Base-by-base conservation (phyloP, 2,113 vertebrate genomes). In the Burhinus oedicnemus region DNA sequence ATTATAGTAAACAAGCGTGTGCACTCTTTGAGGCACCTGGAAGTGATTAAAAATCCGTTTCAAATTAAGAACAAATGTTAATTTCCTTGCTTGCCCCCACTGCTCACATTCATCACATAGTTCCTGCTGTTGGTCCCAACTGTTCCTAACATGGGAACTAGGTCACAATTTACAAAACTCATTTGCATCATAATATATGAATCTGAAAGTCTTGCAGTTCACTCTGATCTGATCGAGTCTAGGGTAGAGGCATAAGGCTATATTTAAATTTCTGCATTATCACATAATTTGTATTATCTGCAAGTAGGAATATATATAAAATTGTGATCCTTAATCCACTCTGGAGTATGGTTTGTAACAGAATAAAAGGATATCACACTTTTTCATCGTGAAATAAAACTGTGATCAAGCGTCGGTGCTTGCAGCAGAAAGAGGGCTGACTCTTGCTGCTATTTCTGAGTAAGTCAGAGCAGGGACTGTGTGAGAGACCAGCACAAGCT, bases 151-250 rank as follows among this genome's bases (percentile, higher is more conserved):
- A 97, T 97, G 96, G 96, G 96, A 97, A 97, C 96, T 97, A 97
- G 97, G 96, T 97, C 97, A 97, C 95, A 96, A 96, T 97, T 95
- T 94, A 92, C 90, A 95, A 96, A 97, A 96, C 96, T 97, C 68
- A 97, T 97, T 97, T 97, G 95, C 97, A 97, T 97, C 74, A 97
- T 93, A 97, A 97, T 94, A 51, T 62, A 76, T n/a, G 81, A 90
- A 87, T 88, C 79, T 89, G 89, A 82, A 89, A 87, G 88, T 92
- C 88, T 75, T 60, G 62, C 87, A 30, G 71, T 49, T 79, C 62
- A 29, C 80, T 88, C 52, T 65, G 84, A 87, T 83, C 77, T 84
- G 81, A 77, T 58, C 1, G 42, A 91, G 71, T 54, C 66, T 51
- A 3, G 30, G 36, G 34, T 4, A 60, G 45, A 66, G 17, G 38